These are phyloP conservation scores for Erythrolamprus reginae DNA, from an alignment of 2,113 vertebrate genomes.

Conservation along the genomic window DNA sequence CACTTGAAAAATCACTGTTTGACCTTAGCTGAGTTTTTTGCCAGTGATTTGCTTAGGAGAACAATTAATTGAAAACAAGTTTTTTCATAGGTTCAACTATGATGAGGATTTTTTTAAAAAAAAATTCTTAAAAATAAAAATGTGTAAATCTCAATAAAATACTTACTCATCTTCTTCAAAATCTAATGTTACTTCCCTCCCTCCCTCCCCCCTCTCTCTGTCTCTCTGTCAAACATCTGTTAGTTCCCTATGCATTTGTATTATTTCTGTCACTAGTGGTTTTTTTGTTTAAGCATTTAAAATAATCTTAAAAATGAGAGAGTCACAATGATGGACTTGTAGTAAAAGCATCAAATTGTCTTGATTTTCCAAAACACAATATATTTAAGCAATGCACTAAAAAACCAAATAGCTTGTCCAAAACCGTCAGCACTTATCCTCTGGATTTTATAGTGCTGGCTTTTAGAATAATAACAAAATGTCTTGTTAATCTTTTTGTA, in stretches of 20 bases:
- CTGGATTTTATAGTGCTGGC: not conserved
- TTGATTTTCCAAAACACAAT: not conserved
- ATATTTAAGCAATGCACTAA: not conserved
- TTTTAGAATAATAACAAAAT: not conserved
- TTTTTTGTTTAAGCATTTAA: not conserved
- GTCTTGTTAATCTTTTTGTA: not conserved
- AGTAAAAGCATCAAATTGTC: not conserved
- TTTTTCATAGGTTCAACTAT: conserved; percentile 14
- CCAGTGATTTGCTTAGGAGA: not conserved
- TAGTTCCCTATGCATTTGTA: not conserved
- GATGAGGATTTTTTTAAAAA: not conserved
- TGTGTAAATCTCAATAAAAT: conserved; percentile 4
- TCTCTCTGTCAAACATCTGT: not conserved
- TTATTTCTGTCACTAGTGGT: not conserved
- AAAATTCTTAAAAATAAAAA: conserved; percentile 27
- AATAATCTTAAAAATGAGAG: not conserved
- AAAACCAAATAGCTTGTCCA: not conserved
- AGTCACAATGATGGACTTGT: not conserved
- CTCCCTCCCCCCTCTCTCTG: no score
- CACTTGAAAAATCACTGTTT: not conserved
- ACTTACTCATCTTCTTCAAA: conserved; percentile 36
- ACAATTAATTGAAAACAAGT: conserved; percentile 32
- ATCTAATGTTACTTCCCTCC: not conserved
- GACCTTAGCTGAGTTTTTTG: not conserved
- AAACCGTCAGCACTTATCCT: not conserved